Evolutionary conservation across 2,797 vertebrate genomes (phyloP).

Genomic region (Gymnopithys bicolor): DNA sequence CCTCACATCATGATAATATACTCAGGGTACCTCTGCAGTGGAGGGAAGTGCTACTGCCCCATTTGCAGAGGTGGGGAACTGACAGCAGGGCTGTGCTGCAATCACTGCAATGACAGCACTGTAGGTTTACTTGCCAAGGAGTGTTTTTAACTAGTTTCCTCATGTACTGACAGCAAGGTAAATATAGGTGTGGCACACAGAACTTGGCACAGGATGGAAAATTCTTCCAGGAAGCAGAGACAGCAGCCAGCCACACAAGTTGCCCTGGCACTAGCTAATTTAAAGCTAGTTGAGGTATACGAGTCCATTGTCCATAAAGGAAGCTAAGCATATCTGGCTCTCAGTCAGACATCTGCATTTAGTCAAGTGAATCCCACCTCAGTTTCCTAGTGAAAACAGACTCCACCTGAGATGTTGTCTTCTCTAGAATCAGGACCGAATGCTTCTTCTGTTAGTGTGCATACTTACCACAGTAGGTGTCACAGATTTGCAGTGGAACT

Average conservation of each 20-base stretch:
- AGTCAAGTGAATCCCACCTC: neutral
- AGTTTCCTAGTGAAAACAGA: neutral
- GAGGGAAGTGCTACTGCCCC: neutral
- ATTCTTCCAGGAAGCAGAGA: neutral
- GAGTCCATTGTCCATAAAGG: neutral
- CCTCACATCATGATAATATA: neutral
- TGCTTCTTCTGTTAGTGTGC: neutral
- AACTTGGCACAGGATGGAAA: neutral
- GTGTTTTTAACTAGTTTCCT: neutral
- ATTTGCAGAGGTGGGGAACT: neutral
- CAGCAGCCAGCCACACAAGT: neutral
- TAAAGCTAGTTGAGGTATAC: neutral
- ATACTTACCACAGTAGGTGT: conserved; percentile 70
- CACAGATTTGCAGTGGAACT: conserved; percentile 71
- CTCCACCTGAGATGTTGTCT: neutral
- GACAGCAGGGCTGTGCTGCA: neutral
- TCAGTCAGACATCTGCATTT: neutral
- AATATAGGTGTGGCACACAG: neutral
- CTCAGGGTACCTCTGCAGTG: neutral
- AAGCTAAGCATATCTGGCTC: neutral
- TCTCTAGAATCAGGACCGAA: neutral
- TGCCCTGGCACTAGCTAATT: neutral
- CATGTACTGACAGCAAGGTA: neutral
- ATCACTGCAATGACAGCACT: neutral
- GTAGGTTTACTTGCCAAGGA: neutral